Base-by-base conservation (phyloP, 2,797 vertebrate genomes). In the Choloepus didactylus region DNA sequence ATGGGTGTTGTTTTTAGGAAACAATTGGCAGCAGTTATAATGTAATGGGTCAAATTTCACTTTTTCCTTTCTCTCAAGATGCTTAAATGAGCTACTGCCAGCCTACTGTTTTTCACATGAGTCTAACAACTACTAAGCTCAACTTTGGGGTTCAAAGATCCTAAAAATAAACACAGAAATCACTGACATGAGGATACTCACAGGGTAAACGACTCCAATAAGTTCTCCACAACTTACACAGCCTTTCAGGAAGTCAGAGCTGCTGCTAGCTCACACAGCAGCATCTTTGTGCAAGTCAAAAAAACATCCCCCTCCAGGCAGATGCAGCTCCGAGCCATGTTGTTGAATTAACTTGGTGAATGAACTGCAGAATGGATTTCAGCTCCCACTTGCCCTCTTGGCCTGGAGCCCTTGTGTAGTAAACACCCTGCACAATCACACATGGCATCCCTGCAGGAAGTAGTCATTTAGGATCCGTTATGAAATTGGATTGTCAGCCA, bases 111-210 rank as follows among this genome's bases (percentile, higher is more conserved):
- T 18, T 66, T 18, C 2, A 0, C 12, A 44, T 25, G 56, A 8
- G 3, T 38, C 66, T n/a, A 9, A 46, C 64, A 19, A 6, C 51
- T 35, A 1, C 23, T 59, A 8, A 9, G 85, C 54, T 95, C 93
- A 46, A 1, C 41, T 27, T 21, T 19, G 51, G 64, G 8, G 14
- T 16, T 75, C 54, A 15, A 81, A 72, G 85, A 62, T 62, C 10
- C 66, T 23, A 31, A 29, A 4, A 12, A 51, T 14, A 46, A 76
- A 49, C 60, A 44, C 25, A 83, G 90, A 51, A 49, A 15, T 46
- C 29, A 14, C 1, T 56, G 60, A 11, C 10, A 10, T 0, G 6
- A 27, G 51, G 46, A 38, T 31, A 21, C 54, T 76, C 12, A 2
- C 9, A 18, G 29, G 11, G 14, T 31, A n/a, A 41, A 51, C n/a